These are phyloP conservation scores for Rhinella marina DNA, from an alignment of 2,797 vertebrate genomes.

Conservation along the genomic window DNA sequence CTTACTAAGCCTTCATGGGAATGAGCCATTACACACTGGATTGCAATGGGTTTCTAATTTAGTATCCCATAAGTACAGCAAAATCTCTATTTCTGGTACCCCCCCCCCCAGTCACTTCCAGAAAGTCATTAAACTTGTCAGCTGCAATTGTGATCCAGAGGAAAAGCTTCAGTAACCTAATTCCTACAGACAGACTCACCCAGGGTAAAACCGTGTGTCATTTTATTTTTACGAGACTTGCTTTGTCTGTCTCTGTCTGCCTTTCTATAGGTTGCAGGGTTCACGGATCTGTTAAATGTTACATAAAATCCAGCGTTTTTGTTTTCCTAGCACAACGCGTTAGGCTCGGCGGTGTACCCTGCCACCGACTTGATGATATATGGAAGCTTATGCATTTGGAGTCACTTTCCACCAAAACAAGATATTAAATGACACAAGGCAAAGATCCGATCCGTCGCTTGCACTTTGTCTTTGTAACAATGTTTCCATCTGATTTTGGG, in stretches of 20 bases:
- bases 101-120: background rate
- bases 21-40: background rate
- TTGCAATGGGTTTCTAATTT: background rate
- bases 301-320: background rate
- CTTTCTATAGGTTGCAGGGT: constrained; percentile 1
- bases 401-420: constrained; percentile 4
- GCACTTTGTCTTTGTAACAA: constrained; percentile 15
- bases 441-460: background rate
- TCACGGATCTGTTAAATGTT: background rate
- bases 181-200: background rate
- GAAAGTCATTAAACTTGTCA: constrained; percentile 9
- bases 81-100: background rate
- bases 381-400: background rate
- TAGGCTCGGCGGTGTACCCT: background rate
- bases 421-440: constrained; percentile 31
- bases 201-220: constrained; percentile 1
- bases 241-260: constrained; percentile 12
- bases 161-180: constrained; percentile 14
- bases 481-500: constrained; percentile 44
- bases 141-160: constrained; percentile 15
- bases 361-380: constrained; percentile 22
- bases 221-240: constrained; percentile 1
- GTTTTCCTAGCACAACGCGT: background rate
- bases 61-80: background rate
- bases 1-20: constrained; percentile 12